These are phyloP conservation scores for Heterodera carotae DNA, from an alignment of 1,140 invertebrate species.

Conservation along the genomic window DNA sequence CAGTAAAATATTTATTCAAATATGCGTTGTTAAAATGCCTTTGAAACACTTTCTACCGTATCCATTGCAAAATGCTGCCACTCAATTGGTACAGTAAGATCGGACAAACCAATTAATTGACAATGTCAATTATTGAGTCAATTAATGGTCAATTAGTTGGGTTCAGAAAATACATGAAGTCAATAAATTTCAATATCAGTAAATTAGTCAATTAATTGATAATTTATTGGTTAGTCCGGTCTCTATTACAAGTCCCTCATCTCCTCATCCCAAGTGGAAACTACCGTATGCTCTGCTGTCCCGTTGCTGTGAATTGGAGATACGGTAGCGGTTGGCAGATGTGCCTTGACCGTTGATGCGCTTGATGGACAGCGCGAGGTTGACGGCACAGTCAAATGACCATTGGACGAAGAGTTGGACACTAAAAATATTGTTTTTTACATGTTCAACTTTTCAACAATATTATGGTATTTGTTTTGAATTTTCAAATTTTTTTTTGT, in stretches of 20 bases:
- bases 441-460: no score
- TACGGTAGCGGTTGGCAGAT: not conserved
- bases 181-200: no score
- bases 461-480: not conserved
- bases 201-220: no score
- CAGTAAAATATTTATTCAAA: no score
- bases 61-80: no score
- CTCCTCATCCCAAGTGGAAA: not conserved
- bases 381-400: conserved; percentile 19
- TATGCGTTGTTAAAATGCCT: not conserved
- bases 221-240: no score
- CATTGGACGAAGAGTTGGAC: not conserved
- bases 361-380: conserved; percentile 15
- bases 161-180: no score
- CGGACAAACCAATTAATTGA: no score
- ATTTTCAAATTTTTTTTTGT: not conserved
- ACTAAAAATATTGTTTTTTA: not conserved
- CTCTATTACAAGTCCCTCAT: not conserved
- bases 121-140: no score
- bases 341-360: conserved; percentile 15
- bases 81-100: no score
- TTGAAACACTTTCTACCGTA: no score
- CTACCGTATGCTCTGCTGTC: not conserved
- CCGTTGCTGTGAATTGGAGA: not conserved
- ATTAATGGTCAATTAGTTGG: no score